These are phyloP conservation scores for Catharus bicknelli DNA, from an alignment of 2,113 vertebrate species.

Conservation along the genomic window DNA sequence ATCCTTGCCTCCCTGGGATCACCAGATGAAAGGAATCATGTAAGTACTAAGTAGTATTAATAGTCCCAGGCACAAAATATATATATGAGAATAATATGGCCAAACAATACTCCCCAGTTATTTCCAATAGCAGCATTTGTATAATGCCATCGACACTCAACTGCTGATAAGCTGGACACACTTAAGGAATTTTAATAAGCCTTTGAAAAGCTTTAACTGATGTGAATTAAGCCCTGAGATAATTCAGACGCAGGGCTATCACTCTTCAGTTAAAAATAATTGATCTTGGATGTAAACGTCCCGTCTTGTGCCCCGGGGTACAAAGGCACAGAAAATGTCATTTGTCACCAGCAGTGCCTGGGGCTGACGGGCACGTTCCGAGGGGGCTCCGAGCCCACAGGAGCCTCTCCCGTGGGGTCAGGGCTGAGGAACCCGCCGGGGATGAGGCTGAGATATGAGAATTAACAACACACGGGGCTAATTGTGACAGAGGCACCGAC, in stretches of 20 bases:
- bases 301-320: neutral
- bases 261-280: conserved; percentile 60
- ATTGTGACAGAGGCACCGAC: neutral
- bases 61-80: conserved; percentile 14
- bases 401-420: neutral
- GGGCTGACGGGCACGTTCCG: neutral
- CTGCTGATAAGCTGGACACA: conserved; percentile 67
- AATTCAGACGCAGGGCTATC: conserved; percentile 36
- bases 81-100: conserved; percentile 21
- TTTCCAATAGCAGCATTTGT: conserved; percentile 64
- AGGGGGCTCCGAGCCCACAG: neutral
- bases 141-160: conserved; percentile 61
- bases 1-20: neutral
- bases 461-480: neutral
- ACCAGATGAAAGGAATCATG: conserved; percentile 54
- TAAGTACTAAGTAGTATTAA: conserved; percentile 69
- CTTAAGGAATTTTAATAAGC: conserved; percentile 69
- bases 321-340: conserved; percentile 28
- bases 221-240: conserved; percentile 59
- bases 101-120: conserved; percentile 37
- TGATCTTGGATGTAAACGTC: conserved; percentile 43
- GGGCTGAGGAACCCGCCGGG: neutral
- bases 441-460: neutral
- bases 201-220: conserved; percentile 64
- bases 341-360: conserved; percentile 40